A percentile compares a stretch with the other conserved stretches of the same genome.
phyloP scores from a whole-genome alignment of 2,888 invertebrate genomes.

The Drosophila vallismaia region DNA sequence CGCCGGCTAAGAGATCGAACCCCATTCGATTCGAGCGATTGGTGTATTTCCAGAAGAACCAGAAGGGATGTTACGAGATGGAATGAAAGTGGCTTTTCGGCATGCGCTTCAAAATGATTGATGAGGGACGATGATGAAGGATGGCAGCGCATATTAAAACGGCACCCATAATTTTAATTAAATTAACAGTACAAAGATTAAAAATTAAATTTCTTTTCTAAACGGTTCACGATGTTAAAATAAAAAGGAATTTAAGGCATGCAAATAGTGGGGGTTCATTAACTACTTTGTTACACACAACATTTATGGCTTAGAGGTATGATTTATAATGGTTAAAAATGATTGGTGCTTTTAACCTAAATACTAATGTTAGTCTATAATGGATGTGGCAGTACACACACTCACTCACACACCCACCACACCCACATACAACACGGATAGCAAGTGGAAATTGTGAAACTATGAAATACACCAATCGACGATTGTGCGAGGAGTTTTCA shows the following conservation, averaged over 20 bases:
- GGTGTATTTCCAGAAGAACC: conserved; percentile 76
- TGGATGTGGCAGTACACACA: conserved; percentile 16
- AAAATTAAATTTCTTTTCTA: neutral
- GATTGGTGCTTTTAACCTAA: conserved; percentile 10
- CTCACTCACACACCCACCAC: conserved; percentile 35
- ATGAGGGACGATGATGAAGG: neutral
- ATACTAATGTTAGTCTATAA: conserved; percentile 3
- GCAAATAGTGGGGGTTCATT: neutral
- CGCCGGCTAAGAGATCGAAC: conserved; percentile 55
- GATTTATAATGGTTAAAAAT: conserved; percentile 13
- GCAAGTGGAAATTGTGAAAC: conserved; percentile 64
- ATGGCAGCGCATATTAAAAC: neutral
- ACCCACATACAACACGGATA: conserved; percentile 21
- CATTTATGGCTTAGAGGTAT: conserved; percentile 12
- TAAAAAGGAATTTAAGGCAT: neutral
- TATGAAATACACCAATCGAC: conserved; percentile 83
- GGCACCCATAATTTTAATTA: conserved; percentile 2
- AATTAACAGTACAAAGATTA: neutral
- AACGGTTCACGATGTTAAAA: neutral
- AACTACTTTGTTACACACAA: conserved; percentile 3
- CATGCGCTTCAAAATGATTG: conserved; percentile 4
- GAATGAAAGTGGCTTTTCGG: neutral
- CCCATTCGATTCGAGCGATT: conserved; percentile 69
- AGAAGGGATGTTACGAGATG: conserved; percentile 12
- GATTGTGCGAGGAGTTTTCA: conserved; percentile 74